A percentile compares a stretch with the other conserved stretches of the same genome.
phyloP scores from a whole-genome alignment of 2,113 vertebrate species.

The Solea solea region DNA sequence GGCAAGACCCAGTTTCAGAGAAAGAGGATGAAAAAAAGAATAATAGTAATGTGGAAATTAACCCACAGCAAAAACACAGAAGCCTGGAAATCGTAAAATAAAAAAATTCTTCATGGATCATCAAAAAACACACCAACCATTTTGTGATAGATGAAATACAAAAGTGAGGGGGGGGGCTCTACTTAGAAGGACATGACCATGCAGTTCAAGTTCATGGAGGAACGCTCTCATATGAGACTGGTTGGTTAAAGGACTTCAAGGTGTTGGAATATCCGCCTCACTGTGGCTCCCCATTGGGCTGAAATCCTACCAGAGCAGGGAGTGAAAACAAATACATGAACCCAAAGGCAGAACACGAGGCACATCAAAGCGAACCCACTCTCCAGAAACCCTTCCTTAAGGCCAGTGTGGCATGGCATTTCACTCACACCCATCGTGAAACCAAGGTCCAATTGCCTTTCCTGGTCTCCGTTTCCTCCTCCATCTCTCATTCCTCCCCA shows the following conservation, averaged over 20 bases:
- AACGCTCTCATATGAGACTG: constrained; percentile 48
- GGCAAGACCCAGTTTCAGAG: constrained; percentile 11
- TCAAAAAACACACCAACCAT: constrained; percentile 7
- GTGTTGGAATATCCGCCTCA: constrained; percentile 67
- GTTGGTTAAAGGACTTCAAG: constrained; percentile 66
- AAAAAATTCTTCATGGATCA: constrained; percentile 45
- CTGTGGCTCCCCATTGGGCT: constrained; percentile 62
- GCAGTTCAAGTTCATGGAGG: constrained; percentile 55
- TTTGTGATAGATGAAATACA: constrained; percentile 30
- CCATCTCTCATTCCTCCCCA: constrained; percentile 22
- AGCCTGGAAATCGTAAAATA: constrained; percentile 52
- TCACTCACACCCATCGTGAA: constrained; percentile 65
- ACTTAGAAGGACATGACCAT: constrained; percentile 41
- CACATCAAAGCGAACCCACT: constrained; percentile 70
- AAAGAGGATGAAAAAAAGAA: constrained; percentile 18
- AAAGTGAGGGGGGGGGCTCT: constrained; percentile 25
- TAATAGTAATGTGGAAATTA: constrained; percentile 24
- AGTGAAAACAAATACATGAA: constrained; percentile 74
- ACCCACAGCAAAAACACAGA: constrained; percentile 6
- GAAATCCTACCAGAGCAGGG: constrained; percentile 57
- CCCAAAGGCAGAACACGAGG: constrained; percentile 55
- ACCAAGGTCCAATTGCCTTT: constrained; percentile 58
- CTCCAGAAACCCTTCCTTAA: constrained; percentile 53
- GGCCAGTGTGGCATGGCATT: constrained; percentile 55
- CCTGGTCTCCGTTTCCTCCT: constrained; percentile 58